A percentile compares a stretch with the other conserved stretches of the same genome.
Conservation (phyloP, 2,888 invertebrate species). For the Diachrysia chrysitis region DNA sequence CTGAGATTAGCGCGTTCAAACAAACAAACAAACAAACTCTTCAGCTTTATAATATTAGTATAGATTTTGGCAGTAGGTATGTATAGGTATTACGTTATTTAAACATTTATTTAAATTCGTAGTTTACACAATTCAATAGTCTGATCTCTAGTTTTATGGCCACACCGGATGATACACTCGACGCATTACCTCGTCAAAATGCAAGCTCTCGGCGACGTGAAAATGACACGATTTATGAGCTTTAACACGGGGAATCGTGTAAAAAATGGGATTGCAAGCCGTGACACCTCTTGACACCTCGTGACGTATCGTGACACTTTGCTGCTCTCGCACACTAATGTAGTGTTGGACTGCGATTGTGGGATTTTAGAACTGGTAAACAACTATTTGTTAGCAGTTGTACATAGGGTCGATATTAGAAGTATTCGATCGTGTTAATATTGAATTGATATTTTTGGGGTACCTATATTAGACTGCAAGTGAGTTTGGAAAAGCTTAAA, state of each 20-base stretch:
- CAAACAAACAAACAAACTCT: too few relatives aligned
- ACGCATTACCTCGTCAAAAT: conserved; percentile 74
- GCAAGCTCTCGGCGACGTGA: conserved; percentile 67
- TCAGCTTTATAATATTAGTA: too few relatives aligned
- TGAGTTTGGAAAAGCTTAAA: too few relatives aligned
- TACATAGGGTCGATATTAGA: not conserved
- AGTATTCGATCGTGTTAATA: too few relatives aligned
- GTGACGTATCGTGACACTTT: conserved; percentile 41
- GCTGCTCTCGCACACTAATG: conserved; percentile 16
- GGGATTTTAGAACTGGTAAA: conserved; percentile 42
- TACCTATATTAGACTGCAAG: too few relatives aligned
- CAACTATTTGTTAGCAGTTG: conserved; percentile 14
- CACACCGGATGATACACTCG: conserved; percentile 65
- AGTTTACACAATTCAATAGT: not conserved
- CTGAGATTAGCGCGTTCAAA: too few relatives aligned
- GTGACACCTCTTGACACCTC: conserved; percentile 28
- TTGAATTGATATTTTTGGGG: too few relatives aligned
- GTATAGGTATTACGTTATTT: too few relatives aligned
- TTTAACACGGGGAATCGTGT: conserved; percentile 59
- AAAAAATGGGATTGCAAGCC: conserved; percentile 59
- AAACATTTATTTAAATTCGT: too few relatives aligned
- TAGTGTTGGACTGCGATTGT: conserved; percentile 11
- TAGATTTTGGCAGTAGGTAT: too few relatives aligned
- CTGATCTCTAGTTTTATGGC: conserved; percentile 40
- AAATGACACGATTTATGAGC: conserved; percentile 77